A percentile compares a stretch with the other conserved stretches of the same genome.
phyloP scores from a whole-genome alignment of 2,797 vertebrate species.

The Arrhamphus sclerolepis region DNA sequence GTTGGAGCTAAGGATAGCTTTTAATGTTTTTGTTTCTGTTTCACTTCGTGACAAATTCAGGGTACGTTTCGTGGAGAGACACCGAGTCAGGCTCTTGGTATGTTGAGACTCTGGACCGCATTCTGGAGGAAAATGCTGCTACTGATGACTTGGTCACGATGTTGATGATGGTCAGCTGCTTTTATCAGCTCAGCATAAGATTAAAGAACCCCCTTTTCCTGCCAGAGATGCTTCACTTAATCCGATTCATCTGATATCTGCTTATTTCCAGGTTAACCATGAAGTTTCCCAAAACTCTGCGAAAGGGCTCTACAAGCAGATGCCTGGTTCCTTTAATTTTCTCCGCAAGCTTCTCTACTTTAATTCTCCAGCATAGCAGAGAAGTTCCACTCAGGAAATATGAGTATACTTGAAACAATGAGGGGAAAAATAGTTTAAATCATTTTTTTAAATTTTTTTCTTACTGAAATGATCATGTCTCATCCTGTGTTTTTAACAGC shows the following conservation, averaged over 20 bases:
- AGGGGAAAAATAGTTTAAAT: too few species aligned
- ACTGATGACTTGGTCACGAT: slow-evolving; percentile 84
- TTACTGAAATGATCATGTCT: too few species aligned
- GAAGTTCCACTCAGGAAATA: not conserved
- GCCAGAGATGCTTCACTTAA: too few species aligned
- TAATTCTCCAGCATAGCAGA: slow-evolving; percentile 5
- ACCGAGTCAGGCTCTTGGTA: slow-evolving; percentile 87
- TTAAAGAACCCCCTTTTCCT: too few species aligned
- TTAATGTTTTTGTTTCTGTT: not conserved
- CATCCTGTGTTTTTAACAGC: too few species aligned
- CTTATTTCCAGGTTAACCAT: slow-evolving; percentile 84
- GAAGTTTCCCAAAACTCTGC: slow-evolving; percentile 85
- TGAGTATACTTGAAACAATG: too few species aligned
- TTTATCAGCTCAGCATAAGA: not conserved
- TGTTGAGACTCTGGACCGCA: slow-evolving; percentile 83
- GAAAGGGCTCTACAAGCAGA: slow-evolving; percentile 91
- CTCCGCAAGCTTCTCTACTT: slow-evolving; percentile 93
- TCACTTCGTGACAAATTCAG: slow-evolving; percentile 66
- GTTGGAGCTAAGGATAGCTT: too few species aligned
- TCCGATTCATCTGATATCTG: slow-evolving; percentile 1
- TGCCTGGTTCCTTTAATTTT: slow-evolving; percentile 93
- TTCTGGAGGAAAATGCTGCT: slow-evolving; percentile 81
- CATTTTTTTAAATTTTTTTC: too few species aligned
- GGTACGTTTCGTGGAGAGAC: slow-evolving; percentile 94
- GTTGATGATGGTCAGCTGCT: slow-evolving; percentile 83